These are phyloP conservation scores for Sebastes cheni DNA, from an alignment of 2,797 vertebrate species.

Conservation along the genomic window DNA sequence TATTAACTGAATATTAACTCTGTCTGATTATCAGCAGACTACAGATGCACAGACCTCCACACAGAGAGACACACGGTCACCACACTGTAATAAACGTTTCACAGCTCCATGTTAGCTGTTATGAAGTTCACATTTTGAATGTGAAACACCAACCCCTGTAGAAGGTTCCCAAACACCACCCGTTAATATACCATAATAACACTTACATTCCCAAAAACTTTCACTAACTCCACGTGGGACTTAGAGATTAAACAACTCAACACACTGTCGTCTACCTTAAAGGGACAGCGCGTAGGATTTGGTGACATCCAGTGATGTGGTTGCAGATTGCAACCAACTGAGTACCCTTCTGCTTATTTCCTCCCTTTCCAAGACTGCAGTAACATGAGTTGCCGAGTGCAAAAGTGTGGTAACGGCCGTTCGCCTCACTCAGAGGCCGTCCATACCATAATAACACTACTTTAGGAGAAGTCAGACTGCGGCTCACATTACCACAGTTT, in stretches of 20 bases:
- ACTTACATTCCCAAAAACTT: background rate
- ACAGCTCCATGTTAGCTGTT: background rate
- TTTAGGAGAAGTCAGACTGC: no score
- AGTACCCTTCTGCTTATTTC: fast-evolving
- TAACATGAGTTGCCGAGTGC: no score
- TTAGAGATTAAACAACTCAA: background rate
- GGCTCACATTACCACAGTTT: no score
- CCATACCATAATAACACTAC: no score
- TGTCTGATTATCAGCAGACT: slow-evolving; percentile 21
- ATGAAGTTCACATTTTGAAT: background rate
- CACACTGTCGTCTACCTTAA: background rate
- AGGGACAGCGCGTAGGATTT: no score
- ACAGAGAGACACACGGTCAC: background rate
- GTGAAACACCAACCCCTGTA: background rate
- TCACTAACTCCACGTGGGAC: background rate
- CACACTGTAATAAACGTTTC: background rate
- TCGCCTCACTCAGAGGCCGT: no score
- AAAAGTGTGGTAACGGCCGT: no score
- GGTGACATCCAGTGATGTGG: no score
- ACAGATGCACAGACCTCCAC: background rate
- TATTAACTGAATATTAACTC: slow-evolving; percentile 33
- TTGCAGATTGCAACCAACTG: no score
- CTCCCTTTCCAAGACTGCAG: no score
- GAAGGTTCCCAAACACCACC: background rate
- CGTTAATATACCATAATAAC: background rate